These are phyloP conservation scores for Apodemia mormo DNA, from an alignment of 2,888 invertebrate species.

Conservation along the genomic window DNA sequence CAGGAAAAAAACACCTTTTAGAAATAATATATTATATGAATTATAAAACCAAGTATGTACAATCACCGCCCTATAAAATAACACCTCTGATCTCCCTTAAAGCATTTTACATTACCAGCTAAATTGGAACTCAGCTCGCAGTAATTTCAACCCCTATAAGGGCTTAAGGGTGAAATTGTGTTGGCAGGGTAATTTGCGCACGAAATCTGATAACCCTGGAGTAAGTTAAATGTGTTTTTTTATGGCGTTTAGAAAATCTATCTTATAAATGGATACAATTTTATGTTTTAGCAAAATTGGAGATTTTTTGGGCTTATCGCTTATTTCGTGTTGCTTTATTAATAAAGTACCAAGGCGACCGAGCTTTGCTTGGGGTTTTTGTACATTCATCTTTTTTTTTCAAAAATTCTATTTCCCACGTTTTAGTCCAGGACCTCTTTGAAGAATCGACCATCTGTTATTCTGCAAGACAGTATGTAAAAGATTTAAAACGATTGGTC, in stretches of 20 bases:
- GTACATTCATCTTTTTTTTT: too few species aligned
- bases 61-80: conserved; percentile 42
- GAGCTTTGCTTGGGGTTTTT: too few species aligned
- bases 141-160: conserved; percentile 47
- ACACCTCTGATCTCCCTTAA: conserved; percentile 52
- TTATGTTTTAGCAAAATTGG: conserved; percentile 17
- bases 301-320: neutral
- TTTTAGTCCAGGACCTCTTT: too few species aligned
- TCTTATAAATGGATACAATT: conserved; percentile 16
- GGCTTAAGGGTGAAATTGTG: conserved; percentile 41
- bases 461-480: too few species aligned
- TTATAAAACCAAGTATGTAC: conserved; percentile 27
- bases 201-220: conserved; percentile 38
- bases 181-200: conserved; percentile 39
- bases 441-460: too few species aligned
- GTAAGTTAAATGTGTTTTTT: conserved; percentile 36
- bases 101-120: conserved; percentile 54
- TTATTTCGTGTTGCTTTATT: conserved; percentile 3
- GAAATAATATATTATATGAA: neutral
- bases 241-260: conserved; percentile 27
- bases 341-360: too few species aligned
- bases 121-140: conserved; percentile 51
- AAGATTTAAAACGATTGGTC: too few species aligned
- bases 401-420: too few species aligned
- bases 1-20: too few species aligned